Evolutionary conservation across 2,797 vertebrate genomes (phyloP).

Genomic region (Buphagus erythrorhynchus): DNA sequence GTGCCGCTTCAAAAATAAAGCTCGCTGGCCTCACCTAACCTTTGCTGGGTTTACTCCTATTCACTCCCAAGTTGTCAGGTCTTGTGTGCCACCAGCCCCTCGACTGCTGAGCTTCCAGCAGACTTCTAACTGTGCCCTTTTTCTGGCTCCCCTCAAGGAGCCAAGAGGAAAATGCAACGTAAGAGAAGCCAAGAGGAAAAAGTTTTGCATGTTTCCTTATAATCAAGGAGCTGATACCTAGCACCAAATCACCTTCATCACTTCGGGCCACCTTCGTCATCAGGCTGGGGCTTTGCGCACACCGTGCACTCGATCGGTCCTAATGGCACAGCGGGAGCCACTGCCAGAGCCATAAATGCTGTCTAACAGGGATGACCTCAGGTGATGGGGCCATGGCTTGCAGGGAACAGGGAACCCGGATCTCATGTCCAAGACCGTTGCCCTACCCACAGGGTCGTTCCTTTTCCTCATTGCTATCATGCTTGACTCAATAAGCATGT

Average conservation of each 20-base stretch:
- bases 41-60: background rate
- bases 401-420: background rate
- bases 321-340: background rate
- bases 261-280: background rate
- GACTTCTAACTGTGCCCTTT: background rate
- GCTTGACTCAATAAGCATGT: accelerated
- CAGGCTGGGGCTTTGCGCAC: background rate
- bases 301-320: background rate
- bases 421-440: background rate
- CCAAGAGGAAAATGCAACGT: background rate
- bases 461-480: background rate
- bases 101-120: background rate
- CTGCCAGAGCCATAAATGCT: background rate
- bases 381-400: background rate
- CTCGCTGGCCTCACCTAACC: slow-evolving; percentile 37
- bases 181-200: background rate
- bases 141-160: background rate
- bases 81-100: background rate
- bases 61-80: background rate
- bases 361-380: background rate
- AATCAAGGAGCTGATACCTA: background rate
- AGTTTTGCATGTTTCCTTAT: background rate
- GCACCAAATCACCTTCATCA: background rate
- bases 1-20: slow-evolving; percentile 2
- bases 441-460: background rate